These are phyloP conservation scores for Laspeyria flexula DNA, from an alignment of 2,888 invertebrate species.

Conservation along the genomic window DNA sequence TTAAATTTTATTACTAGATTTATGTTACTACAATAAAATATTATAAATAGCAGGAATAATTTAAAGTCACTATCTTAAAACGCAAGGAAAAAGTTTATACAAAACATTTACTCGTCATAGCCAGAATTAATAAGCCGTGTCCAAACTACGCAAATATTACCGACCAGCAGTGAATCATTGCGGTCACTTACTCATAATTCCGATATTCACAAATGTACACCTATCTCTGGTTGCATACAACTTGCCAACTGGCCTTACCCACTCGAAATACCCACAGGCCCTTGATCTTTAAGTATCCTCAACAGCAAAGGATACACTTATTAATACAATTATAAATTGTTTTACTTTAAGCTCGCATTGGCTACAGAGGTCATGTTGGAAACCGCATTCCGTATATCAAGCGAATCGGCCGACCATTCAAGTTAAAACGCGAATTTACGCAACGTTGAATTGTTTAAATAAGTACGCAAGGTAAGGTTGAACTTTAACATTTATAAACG, in stretches of 20 bases:
- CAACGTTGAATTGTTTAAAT: slow-evolving; percentile 43
- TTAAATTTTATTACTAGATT: neutral
- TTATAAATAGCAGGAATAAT: neutral
- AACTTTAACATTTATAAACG: slow-evolving; percentile 46
- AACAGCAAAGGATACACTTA: slow-evolving; percentile 55
- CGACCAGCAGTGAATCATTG: slow-evolving; percentile 60
- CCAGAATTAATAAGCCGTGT: slow-evolving; percentile 31
- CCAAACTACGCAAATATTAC: slow-evolving; percentile 27
- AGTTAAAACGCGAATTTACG: slow-evolving; percentile 42
- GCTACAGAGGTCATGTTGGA: slow-evolving; percentile 39
- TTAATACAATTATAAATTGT: slow-evolving; percentile 45
- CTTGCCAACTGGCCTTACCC: slow-evolving; percentile 30
- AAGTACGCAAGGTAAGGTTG: slow-evolving; percentile 31
- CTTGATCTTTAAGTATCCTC: slow-evolving; percentile 68
- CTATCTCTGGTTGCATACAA: slow-evolving; percentile 14
- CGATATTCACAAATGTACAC: slow-evolving; percentile 29
- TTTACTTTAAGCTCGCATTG: slow-evolving; percentile 34
- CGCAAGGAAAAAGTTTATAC: slow-evolving; percentile 7
- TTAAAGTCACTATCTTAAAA: neutral
- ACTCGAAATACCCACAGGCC: slow-evolving; percentile 36
- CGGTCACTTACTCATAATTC: slow-evolving; percentile 56
- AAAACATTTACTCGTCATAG: slow-evolving; percentile 22
- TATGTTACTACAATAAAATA: too few species aligned
- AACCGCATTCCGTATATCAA: slow-evolving; percentile 35
- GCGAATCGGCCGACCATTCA: slow-evolving; percentile 29